Base-by-base conservation (phyloP, 2,888 invertebrate species). In the Drosophila pegasa region DNA sequence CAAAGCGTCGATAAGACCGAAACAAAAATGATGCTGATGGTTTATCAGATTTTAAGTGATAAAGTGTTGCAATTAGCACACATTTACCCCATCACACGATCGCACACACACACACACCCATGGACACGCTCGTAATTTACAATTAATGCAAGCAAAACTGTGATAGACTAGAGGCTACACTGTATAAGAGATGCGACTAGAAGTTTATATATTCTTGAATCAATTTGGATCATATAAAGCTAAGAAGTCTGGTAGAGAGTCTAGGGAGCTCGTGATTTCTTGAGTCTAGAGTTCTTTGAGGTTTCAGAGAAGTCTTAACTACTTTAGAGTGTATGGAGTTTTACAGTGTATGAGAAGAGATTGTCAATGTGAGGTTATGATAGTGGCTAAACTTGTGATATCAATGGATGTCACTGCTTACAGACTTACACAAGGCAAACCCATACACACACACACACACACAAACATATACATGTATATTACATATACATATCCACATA, bases 61-160 rank as follows among this genome's bases (percentile, higher is more conserved):
- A 75, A 82, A 86, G 87, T 88, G 85, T 70, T 77, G 81, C 75
- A 84, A 80, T 80, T 84, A 77, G 65, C 84, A 67, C 88, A 80
- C 72, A 86, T 80, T 80, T 54, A 45, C 31, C 16, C 56, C 62
- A 79, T 71, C 76, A 57, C 58, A 62, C 47, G 58, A 71, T 66
- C 65, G 50, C 47, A 38, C 57, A 67, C 29, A 31, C 38, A 38
- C 18, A 38, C 33, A 22, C 20, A 38, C 16, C 27, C 12, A 40
- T 10, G 3, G 16, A 37, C 9, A 31, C 35, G 22, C 16, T 20
- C 14, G 51, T 37, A 57, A 59, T 56, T 57, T 50, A 27, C 66
- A 65, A 59, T 71, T 59, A 51, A 47, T 55, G 54, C 20, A 33
- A 51, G 31, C 40, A 9, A 50, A 18, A 2, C 9, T 18, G 12